Base-by-base conservation (phyloP, 2,888 invertebrate species). In the Neria commutata region DNA sequence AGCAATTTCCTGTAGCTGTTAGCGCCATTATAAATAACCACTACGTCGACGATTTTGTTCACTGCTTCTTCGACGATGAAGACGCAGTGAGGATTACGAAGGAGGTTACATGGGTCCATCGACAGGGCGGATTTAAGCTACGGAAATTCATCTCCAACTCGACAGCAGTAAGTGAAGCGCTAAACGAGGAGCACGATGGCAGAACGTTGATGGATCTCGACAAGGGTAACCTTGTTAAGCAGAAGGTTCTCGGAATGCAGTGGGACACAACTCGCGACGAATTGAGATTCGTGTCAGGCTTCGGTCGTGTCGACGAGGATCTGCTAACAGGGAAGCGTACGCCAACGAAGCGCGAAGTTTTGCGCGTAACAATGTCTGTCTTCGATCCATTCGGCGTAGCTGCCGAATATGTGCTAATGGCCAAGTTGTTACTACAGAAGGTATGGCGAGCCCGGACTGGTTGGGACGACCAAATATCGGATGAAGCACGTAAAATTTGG, bases 361-460 rank as follows among this genome's bases (percentile, higher is more conserved):
- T n/a, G n/a, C 71, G 65, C 0, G 49, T 67, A 0, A 58, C 67
- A 5, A 71, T 74, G 70, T 71, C 72, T 0, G 34, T n/a, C n/a
- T n/a, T n/a, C n/a, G n/a, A n/a, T n/a, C n/a, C n/a, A n/a, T n/a
- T n/a, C n/a, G 40, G 29, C 45, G 51, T 2, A 23, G 45, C 11
- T 55, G 49, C 17, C 5, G 29, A 29, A 29, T 29, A 29, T 29
- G 5, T 11, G 29, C 11, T 29, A 29, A 29, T 29, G 5, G 29
- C 29, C 11, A 29, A 29, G 11, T 11, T 29, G n/a, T n/a, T n/a
- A n/a, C n/a, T n/a, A n/a, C n/a, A n/a, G n/a, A n/a, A n/a, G n/a
- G n/a, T n/a, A n/a, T n/a, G n/a, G n/a, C n/a, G n/a, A n/a, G n/a
- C n/a, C n/a, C n/a, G n/a, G n/a, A n/a, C n/a, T n/a, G n/a, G n/a